These are phyloP conservation scores for Zaprionus nigranus DNA, from an alignment of 1,140 invertebrate species.

Conservation along the genomic window DNA sequence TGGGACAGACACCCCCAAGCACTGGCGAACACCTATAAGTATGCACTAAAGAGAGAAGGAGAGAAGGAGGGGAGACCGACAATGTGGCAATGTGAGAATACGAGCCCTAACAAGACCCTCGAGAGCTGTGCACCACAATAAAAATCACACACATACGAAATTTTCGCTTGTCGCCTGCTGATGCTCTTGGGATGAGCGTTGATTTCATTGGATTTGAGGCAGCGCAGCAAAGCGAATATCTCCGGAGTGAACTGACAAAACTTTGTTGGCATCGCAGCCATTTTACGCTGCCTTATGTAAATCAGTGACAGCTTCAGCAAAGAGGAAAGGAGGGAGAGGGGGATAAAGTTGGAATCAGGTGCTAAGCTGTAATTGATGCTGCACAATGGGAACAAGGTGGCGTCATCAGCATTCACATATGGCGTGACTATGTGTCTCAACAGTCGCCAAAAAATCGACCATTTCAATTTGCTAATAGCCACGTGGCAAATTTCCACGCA, in stretches of 20 bases:
- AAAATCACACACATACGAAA: conserved; percentile 60
- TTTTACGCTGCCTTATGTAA: conserved; percentile 58
- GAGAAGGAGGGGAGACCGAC: not conserved
- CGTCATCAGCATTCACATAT: conserved; percentile 25
- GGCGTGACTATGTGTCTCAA: conserved; percentile 17
- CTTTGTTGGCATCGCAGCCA: conserved; percentile 55
- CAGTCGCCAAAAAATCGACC: conserved; percentile 47
- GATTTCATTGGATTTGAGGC: conserved; percentile 51
- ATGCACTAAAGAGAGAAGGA: conserved; percentile 22
- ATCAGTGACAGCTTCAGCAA: conserved; percentile 30
- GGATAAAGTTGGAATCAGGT: conserved; percentile 14
- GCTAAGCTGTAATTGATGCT: conserved; percentile 35
- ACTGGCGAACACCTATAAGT: conserved; percentile 6
- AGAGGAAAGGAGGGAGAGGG: not conserved
- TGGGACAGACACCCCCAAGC: not conserved
- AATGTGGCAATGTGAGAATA: conserved; percentile 9
- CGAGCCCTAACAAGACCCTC: conserved; percentile 62
- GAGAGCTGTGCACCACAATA: conserved; percentile 58
- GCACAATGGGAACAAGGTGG: conserved; percentile 30
- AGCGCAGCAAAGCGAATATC: conserved; percentile 15
- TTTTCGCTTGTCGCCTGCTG: conserved; percentile 33
- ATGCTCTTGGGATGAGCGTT: conserved; percentile 34
- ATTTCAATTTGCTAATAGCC: conserved; percentile 74
- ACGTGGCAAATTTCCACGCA: conserved; percentile 66
- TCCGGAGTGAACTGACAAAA: conserved; percentile 40